phyloP scores from a whole-genome alignment of 2,888 invertebrate genomes.

The Seira ritae region DNA sequence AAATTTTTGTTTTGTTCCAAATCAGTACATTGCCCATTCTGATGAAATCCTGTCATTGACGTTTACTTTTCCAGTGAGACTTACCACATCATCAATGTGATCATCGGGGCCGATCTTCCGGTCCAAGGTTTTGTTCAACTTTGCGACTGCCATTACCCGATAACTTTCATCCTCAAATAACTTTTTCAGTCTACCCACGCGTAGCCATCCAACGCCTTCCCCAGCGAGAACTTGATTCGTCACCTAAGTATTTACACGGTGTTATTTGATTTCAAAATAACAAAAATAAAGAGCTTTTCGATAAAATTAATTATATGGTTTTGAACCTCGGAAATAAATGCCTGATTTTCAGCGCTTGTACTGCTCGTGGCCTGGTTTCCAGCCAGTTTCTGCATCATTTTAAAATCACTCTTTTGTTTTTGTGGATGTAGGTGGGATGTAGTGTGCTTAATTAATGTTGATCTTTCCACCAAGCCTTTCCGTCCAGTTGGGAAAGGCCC shows the following conservation, averaged over 20 bases:
- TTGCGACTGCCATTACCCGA: constrained; percentile 94
- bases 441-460: constrained; percentile 90
- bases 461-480: constrained; percentile 91
- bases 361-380: constrained; percentile 81
- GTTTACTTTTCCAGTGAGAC: constrained; percentile 74
- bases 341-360: constrained; percentile 92
- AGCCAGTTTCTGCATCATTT: constrained; percentile 80
- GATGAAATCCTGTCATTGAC: too few relatives aligned
- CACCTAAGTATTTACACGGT: constrained; percentile 78
- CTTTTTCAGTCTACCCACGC: constrained; percentile 92
- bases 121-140: constrained; percentile 94
- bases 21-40: too few relatives aligned
- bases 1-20: too few relatives aligned
- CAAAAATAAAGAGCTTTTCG: background rate
- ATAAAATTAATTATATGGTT: background rate
- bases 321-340: constrained; percentile 94
- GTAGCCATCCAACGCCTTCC: constrained; percentile 97
- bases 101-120: constrained; percentile 96
- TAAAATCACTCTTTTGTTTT: constrained; percentile 70
- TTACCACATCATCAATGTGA: constrained; percentile 97
- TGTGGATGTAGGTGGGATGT: constrained; percentile 79
- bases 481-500: constrained; percentile 84
- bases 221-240: constrained; percentile 90
- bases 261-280: too few relatives aligned
- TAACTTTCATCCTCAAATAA: constrained; percentile 99